Conservation (phyloP, 1,140 invertebrate genomes). For the Nasonia longicornis region DNA sequence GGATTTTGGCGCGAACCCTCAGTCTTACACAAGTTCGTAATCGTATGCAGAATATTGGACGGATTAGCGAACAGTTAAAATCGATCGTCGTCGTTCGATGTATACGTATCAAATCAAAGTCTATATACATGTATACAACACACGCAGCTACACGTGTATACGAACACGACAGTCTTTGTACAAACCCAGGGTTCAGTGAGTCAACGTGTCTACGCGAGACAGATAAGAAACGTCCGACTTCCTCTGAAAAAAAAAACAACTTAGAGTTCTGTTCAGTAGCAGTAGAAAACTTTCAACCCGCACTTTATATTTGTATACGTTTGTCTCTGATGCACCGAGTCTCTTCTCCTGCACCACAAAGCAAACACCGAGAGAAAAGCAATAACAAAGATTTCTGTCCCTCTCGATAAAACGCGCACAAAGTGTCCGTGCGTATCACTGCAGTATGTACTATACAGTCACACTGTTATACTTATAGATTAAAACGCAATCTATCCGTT, state of each 20-base stretch:
- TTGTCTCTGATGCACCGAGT: neutral
- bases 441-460: neutral
- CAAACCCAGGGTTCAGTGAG: slow-evolving; percentile 17
- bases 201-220: slow-evolving; percentile 1
- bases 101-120: neutral
- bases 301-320: too few species aligned
- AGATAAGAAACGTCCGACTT: slow-evolving; percentile 25
- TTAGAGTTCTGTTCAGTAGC: neutral
- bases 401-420: neutral
- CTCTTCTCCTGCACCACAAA: neutral
- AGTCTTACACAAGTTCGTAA: slow-evolving; percentile 35
- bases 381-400: neutral
- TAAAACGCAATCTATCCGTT: slow-evolving; percentile 39
- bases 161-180: slow-evolving; percentile 1
- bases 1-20: slow-evolving; percentile 37
- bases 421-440: neutral
- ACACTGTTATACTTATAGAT: neutral
- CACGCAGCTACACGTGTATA: neutral
- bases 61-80: slow-evolving; percentile 8
- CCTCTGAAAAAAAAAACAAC: neutral
- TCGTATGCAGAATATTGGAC: neutral
- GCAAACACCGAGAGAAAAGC: neutral
- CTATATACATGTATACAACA: neutral
- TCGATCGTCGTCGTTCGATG: slow-evolving; percentile 8
- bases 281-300: too few species aligned